phyloP scores from a whole-genome alignment of 2,113 vertebrate species.

The Prunella fulvescens region DNA sequence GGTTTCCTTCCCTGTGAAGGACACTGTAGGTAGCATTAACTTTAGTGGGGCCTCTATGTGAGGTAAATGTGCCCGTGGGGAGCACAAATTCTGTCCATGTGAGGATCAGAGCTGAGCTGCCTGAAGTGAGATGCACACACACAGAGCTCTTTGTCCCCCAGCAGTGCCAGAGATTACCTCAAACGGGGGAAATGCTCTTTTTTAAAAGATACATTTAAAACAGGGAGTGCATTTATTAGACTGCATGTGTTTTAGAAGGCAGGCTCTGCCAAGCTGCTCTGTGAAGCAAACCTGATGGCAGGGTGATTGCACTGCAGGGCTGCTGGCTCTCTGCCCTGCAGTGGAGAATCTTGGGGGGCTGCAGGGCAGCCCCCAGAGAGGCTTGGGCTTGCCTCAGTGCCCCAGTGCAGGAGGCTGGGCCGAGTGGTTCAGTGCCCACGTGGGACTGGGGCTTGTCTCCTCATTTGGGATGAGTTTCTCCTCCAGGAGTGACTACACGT shows the following conservation, averaged over 20 bases:
- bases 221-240: neutral
- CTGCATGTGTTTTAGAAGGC: neutral
- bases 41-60: neutral
- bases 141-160: neutral
- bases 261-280: neutral
- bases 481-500: neutral
- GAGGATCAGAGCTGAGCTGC: neutral
- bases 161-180: neutral
- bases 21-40: neutral
- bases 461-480: neutral
- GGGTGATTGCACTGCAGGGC: neutral
- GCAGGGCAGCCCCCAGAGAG: neutral
- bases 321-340: neutral
- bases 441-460: neutral
- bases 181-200: neutral
- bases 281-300: neutral
- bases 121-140: neutral
- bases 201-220: neutral
- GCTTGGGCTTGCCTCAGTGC: neutral
- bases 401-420: fast-evolving
- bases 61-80: neutral
- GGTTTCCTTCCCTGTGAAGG: neutral
- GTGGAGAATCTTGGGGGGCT: neutral
- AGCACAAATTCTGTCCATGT: neutral
- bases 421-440: neutral